phyloP scores from a whole-genome alignment of 2,113 vertebrate genomes.

The Ifrita kowaldi region DNA sequence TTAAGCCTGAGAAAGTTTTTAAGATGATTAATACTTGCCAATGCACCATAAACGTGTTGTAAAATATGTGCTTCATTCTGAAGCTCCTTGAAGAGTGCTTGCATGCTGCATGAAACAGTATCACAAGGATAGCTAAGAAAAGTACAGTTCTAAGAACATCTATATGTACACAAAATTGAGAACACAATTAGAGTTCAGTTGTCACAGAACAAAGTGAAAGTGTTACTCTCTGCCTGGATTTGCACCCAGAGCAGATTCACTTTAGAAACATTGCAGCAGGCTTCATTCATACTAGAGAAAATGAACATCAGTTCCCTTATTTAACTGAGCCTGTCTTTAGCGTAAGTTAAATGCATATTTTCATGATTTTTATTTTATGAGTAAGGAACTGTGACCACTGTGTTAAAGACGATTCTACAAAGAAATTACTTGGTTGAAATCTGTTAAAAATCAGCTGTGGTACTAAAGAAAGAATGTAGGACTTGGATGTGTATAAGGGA shows the following conservation, averaged over 20 bases:
- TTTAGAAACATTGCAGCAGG: constrained; percentile 13
- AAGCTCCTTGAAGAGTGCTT: not conserved
- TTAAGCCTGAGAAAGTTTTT: not conserved
- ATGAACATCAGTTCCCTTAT: constrained; percentile 8
- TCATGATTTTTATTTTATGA: constrained; percentile 52
- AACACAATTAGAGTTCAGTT: constrained; percentile 11
- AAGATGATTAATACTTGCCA: not conserved
- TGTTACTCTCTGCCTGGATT: constrained; percentile 2
- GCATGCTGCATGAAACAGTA: not conserved
- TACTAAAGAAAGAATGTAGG: not conserved
- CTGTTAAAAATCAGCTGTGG: not conserved
- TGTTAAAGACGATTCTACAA: not conserved
- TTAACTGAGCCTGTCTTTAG: constrained; percentile 44
- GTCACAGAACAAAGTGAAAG: constrained; percentile 29
- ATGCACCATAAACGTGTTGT: not conserved
- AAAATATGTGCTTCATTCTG: not conserved
- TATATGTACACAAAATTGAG: constrained; percentile 16
- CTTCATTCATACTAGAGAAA: constrained; percentile 31
- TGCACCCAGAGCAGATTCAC: not conserved
- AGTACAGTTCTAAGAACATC: not conserved
- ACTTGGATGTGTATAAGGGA: not conserved
- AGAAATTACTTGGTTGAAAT: not conserved
- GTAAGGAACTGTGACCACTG: constrained; percentile 16
- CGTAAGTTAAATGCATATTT: constrained; percentile 22
- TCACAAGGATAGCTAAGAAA: not conserved